A percentile compares a stretch with the other conserved stretches of the same genome.
phyloP scores from a whole-genome alignment of 2,797 vertebrate species.

The Acomys russatus region DNA sequence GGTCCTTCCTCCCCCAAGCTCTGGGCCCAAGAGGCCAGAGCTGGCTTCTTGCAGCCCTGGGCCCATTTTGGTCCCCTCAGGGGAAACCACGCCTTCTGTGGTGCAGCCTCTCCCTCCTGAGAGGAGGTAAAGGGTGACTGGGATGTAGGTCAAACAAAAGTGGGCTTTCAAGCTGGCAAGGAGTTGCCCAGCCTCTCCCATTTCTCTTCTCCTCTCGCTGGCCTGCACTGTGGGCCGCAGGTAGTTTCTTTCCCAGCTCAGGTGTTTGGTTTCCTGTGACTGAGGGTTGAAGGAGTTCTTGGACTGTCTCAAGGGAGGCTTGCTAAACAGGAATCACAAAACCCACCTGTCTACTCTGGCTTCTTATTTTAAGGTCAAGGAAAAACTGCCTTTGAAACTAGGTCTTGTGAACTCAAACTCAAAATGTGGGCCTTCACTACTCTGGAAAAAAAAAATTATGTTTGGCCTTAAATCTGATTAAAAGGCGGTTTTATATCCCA shows the following conservation, averaged over 20 bases:
- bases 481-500: slow-evolving; percentile 18
- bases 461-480: slow-evolving; percentile 38
- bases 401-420: slow-evolving; percentile 16
- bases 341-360: neutral
- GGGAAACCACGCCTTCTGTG: slow-evolving; percentile 36
- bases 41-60: neutral
- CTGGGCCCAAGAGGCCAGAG: neutral
- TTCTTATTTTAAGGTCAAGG: slow-evolving; percentile 37
- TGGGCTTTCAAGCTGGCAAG: slow-evolving; percentile 30
- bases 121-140: neutral
- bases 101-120: neutral
- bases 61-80: neutral
- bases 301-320: neutral
- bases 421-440: slow-evolving; percentile 1
- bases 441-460: slow-evolving; percentile 33
- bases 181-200: neutral
- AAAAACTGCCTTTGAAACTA: slow-evolving; percentile 31
- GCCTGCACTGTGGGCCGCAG: neutral
- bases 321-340: slow-evolving; percentile 56
- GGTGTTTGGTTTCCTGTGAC: slow-evolving; percentile 69
- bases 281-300: neutral
- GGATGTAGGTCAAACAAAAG: slow-evolving; percentile 62
- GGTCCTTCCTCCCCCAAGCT: neutral
- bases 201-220: neutral
- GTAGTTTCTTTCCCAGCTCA: slow-evolving; percentile 67